Evolutionary conservation across 1,140 invertebrate genomes (phyloP).

Genomic region (Antheraea pernyi): DNA sequence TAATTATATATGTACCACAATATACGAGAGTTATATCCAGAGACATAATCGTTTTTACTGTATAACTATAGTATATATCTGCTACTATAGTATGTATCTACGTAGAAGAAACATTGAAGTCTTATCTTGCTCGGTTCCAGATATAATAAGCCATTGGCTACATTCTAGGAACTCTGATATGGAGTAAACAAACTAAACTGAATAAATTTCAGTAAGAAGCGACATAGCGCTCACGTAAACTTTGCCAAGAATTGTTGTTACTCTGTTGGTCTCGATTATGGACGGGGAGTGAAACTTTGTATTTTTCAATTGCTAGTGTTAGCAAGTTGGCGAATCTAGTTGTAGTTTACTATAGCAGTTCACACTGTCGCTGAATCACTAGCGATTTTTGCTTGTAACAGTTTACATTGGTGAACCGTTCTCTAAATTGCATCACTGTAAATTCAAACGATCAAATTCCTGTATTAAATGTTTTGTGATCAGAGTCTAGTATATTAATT

Average conservation of each 20-base stretch:
- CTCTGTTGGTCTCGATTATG: constrained; percentile 61
- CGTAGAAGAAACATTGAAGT: background rate
- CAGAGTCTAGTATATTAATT: no score
- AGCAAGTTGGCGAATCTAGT: constrained; percentile 71
- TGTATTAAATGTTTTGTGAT: no score
- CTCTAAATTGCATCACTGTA: background rate
- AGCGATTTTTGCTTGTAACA: constrained; percentile 62
- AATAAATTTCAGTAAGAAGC: constrained; percentile 57
- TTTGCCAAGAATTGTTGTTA: constrained; percentile 72
- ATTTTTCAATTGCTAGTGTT: constrained; percentile 75
- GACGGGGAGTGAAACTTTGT: constrained; percentile 58
- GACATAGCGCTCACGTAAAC: constrained; percentile 61
- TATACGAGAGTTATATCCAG: no score
- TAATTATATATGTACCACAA: no score
- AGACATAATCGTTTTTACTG: no score
- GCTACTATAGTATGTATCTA: no score
- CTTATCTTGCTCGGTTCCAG: background rate
- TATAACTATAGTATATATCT: no score
- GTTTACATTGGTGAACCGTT: constrained; percentile 48
- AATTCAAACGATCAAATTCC: no score
- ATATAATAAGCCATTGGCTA: background rate
- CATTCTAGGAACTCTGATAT: constrained; percentile 14
- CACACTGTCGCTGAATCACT: constrained; percentile 46
- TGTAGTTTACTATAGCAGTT: constrained; percentile 41
- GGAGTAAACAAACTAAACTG: constrained; percentile 45